Evolutionary conservation across 2,797 vertebrate species (phyloP).

Genomic region (Carapus acus): DNA sequence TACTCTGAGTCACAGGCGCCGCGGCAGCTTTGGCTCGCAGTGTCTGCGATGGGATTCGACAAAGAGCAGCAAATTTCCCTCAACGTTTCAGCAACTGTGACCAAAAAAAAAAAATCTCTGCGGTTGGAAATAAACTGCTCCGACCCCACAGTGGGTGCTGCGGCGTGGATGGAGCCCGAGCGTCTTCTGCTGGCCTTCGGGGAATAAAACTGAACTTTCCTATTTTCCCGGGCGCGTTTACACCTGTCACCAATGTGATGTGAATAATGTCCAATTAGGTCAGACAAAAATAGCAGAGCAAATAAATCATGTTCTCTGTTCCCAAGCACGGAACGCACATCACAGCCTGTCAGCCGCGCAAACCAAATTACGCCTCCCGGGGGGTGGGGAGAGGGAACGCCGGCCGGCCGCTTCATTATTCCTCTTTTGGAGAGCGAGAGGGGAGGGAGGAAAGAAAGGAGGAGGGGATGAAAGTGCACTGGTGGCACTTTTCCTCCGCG

Average conservation of each 20-base stretch:
- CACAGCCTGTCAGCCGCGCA: constrained; percentile 66
- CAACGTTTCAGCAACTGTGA: constrained; percentile 1
- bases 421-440: constrained; percentile 49
- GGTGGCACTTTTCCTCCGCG: constrained; percentile 46
- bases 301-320: constrained; percentile 68
- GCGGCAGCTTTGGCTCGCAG: constrained; percentile 30
- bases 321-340: constrained; percentile 50
- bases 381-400: too few species aligned
- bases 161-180: constrained; percentile 25
- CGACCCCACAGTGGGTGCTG: constrained; percentile 34
- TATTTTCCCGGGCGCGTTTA: constrained; percentile 47
- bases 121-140: constrained; percentile 31
- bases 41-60: constrained; percentile 21
- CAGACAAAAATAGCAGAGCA: constrained; percentile 65
- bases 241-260: constrained; percentile 50
- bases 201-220: constrained; percentile 49
- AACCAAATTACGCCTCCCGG: constrained; percentile 64
- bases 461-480: constrained; percentile 61
- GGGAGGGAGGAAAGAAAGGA: too few species aligned
- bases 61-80: constrained; percentile 16
- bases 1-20: constrained; percentile 29
- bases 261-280: constrained; percentile 73
- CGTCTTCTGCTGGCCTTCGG: constrained; percentile 32
- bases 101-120: constrained; percentile 30
- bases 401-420: constrained; percentile 72